Base-by-base conservation (phyloP, 2,113 vertebrate species). In the Callocephalon fimbriatum region DNA sequence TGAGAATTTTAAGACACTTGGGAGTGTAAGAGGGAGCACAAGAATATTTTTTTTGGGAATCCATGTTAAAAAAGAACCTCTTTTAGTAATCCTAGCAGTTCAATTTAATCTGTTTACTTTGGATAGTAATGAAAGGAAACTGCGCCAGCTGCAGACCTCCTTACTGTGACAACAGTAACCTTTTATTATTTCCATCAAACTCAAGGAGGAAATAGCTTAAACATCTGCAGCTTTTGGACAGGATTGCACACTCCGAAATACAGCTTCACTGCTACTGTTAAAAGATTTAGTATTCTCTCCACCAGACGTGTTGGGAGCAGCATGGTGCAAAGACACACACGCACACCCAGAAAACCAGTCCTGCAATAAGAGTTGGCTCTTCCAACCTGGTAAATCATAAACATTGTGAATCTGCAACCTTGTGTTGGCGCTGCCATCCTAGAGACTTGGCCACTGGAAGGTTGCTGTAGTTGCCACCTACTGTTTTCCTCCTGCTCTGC, bases 151-250 rank as follows among this genome's bases (percentile, higher is more conserved):
- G 98, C 97, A 98, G 98, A 96, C 98, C 98, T 98, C 98, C 98
- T 98, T 96, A 98, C 97, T 98, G 98, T 98, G 98, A 98, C 98
- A 98, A 97, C 97, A 98, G 95, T 97, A 98, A 98, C 98, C 97
- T 98, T 98, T 98, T 98, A 98, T 98, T 98, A 98, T 98, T 97
- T 98, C 97, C 97, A 97, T 98, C 98, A 97, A 98, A 97, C 97
- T 98, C 91, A 20, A 90, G 95, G 97, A 98, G 98, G 98, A 98
- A 98, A 98, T 98, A 97, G 98, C 97, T 98, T 98, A 97, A 98
- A 97, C 98, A 98, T 98, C 97, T 98, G 98, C 95, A 97, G 93
- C 61, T 96, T 95, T 98, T 98, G 98, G 98, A 97, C 92, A 81
- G 95, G 95, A 74, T 88, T 97, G 95, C 95, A 89, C 77, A 31